Conservation (phyloP, 2,113 vertebrate genomes). For the Leucosticte australis region DNA sequence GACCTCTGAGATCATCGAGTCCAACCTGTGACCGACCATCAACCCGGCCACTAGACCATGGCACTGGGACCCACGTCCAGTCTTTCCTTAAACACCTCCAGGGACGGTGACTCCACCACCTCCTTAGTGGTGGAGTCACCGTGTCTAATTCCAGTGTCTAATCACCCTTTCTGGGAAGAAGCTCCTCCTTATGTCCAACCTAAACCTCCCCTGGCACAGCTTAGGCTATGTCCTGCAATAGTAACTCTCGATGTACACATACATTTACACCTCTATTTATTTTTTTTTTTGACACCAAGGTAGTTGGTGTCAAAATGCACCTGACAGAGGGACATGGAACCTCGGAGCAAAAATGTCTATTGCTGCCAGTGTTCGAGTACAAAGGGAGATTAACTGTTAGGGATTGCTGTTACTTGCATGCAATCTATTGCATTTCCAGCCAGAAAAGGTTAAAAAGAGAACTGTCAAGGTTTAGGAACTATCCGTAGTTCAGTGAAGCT, state of each 20-base stretch:
- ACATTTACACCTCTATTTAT: rapidly evolving
- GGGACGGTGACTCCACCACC: not conserved
- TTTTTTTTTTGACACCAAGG: not conserved
- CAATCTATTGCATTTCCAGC: not conserved
- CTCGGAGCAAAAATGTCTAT: not conserved
- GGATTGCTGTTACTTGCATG: not conserved
- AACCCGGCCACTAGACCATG: no score
- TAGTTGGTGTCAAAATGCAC: not conserved
- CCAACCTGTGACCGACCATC: not conserved
- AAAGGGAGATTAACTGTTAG: not conserved
- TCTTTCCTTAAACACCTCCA: not conserved
- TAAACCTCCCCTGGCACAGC: not conserved
- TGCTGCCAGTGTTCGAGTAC: not conserved
- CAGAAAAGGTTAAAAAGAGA: not conserved
- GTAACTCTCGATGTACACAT: no score
- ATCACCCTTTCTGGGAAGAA: not conserved
- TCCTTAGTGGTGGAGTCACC: no score
- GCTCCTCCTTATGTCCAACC: not conserved
- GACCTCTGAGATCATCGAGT: not conserved
- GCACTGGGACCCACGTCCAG: not conserved
- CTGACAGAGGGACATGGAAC: rapidly evolving
- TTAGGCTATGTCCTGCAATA: not conserved
- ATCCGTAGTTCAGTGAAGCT: not conserved
- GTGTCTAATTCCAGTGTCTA: not conserved
- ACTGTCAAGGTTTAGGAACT: not conserved